Base-by-base conservation (phyloP, 2,797 vertebrate genomes). In the Enteromius trimaculatus region DNA sequence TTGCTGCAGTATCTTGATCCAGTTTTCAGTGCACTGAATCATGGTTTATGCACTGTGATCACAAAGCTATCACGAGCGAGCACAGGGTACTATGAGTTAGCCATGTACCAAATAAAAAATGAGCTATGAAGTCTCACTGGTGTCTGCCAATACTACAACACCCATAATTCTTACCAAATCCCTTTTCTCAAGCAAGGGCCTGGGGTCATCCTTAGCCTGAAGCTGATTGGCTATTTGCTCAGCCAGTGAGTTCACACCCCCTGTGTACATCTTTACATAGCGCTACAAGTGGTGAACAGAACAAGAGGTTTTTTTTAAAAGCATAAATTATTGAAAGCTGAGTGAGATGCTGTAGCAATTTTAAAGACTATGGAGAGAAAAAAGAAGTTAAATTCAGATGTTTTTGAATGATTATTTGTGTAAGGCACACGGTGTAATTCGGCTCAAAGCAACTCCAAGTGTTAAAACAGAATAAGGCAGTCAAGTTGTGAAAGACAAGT, bases 191-290 rank as follows among this genome's bases (percentile, higher is more conserved):
- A 96, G 95, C 90, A 93, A 92, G 90, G 95, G 93, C 93, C 96
- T 95, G 92, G 96, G 93, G 7, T 95, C 95, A 85, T 97, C 96
- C 94, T 96, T 96, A 92, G 95, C 94, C 89, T 97, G 96, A 94
- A 97, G 96, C 96, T 96, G 97, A 97, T 86, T 96, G 96, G 96
- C 96, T 97, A 98, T 95, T 94, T 98, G 97, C 91, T 97, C 96
- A 96, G 98, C 94, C 96, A 98, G 92, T 89, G 95, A 97, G 96
- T 95, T 96, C 95, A 99, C 96, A 87, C 96, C 98, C 85, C 97
- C 97, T 83, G 97, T 98, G 94, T 97, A 97, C 96, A 97, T 96
- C 96, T 96, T 97, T 94, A 98, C 94, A 94, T 95, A 98, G 92
- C 94, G 96, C 97, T 98, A 96, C 85, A 47, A 49, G 47, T 83